Conservation (phyloP, 2,888 invertebrate genomes). For the Ophioninae sp. region DNA sequence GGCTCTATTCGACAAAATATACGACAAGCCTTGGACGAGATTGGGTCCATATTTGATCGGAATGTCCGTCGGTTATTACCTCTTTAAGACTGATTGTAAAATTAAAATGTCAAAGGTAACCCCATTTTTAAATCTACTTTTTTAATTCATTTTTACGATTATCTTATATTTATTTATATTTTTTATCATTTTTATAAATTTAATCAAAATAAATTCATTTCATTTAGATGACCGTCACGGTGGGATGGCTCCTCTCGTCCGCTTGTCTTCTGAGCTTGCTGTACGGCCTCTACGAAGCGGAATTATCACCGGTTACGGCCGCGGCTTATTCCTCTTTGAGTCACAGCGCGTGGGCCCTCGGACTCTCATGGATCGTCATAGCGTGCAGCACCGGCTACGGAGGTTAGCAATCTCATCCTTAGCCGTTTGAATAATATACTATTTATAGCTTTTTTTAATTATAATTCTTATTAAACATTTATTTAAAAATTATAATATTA, state of each 20-base stretch:
- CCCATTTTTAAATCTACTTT: background rate
- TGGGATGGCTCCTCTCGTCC: slow-evolving; percentile 88
- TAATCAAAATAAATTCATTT: background rate
- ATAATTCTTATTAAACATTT: no score
- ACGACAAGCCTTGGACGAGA: slow-evolving; percentile 94
- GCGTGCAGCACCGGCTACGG: slow-evolving; percentile 93
- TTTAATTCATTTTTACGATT: background rate
- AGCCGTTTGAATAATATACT: background rate
- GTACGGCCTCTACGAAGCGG: slow-evolving; percentile 89
- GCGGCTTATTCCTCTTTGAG: slow-evolving; percentile 91
- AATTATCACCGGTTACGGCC: slow-evolving; percentile 86
- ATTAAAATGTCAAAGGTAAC: slow-evolving; percentile 87
- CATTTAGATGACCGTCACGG: slow-evolving; percentile 84
- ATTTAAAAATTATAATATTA: no score
- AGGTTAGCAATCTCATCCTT: slow-evolving; percentile 81
- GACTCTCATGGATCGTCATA: slow-evolving; percentile 91
- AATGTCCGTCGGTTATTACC: slow-evolving; percentile 91
- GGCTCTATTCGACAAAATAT: slow-evolving; percentile 93
- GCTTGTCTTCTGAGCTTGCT: slow-evolving; percentile 87
- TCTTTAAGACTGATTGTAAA: slow-evolving; percentile 91
- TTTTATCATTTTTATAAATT: background rate
- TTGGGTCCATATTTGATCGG: slow-evolving; percentile 92
- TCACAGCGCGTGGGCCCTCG: slow-evolving; percentile 92
- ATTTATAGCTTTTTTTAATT: no score
- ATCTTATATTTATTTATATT: background rate